These are phyloP conservation scores for Typhlichthys eigenmanni DNA, from an alignment of 2,797 vertebrate genomes.

Conservation along the genomic window DNA sequence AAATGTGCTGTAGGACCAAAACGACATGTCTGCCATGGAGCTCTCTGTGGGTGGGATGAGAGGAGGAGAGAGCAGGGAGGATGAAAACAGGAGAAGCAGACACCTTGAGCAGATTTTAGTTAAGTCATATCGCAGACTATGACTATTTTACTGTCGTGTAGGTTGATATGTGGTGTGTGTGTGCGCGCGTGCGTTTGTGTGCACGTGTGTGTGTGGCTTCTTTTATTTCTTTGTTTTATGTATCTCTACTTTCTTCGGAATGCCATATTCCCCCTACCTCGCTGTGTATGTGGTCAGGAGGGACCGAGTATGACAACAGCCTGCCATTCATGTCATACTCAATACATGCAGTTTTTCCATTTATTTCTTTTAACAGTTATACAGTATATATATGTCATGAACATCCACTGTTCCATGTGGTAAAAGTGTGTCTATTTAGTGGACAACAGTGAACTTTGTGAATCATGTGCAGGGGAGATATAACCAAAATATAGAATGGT, in stretches of 20 bases:
- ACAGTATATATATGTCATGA: no score
- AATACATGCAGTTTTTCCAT: no score
- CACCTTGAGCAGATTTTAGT: not conserved
- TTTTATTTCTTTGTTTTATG: not conserved
- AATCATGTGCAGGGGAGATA: no score
- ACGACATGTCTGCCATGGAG: constrained; percentile 82
- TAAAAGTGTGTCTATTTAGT: no score
- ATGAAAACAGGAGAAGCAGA: not conserved
- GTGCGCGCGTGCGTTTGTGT: not conserved
- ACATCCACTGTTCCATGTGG: no score
- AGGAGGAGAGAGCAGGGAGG: constrained; percentile 3
- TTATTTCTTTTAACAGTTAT: no score
- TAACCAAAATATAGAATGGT: no score
- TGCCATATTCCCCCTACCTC: not conserved
- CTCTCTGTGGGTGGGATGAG: constrained; percentile 45
- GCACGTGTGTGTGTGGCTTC: not conserved
- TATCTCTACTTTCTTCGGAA: not conserved
- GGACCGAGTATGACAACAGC: constrained; percentile 61
- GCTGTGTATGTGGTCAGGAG: constrained; percentile 22
- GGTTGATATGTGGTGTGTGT: not conserved
- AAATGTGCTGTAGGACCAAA: constrained; percentile 85
- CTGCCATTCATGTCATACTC: constrained; percentile 51
- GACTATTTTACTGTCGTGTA: not conserved
- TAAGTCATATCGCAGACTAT: not conserved
- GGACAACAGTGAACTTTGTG: no score